Evolutionary conservation across 2,113 vertebrate genomes (phyloP).

Genomic region (Neomonachus schauinslandi): DNA sequence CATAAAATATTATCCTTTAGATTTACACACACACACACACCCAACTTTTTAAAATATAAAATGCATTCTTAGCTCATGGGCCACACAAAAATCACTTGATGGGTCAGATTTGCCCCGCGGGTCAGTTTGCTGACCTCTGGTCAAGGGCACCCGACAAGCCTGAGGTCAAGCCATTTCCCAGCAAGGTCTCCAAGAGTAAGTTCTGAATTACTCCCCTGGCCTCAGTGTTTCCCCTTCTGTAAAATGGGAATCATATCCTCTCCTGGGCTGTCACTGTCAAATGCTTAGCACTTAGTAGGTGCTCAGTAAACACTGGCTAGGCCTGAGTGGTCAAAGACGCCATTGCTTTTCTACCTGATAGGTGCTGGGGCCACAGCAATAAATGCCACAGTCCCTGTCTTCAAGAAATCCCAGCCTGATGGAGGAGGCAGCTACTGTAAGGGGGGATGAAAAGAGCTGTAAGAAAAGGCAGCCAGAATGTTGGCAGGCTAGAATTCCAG

Average conservation of each 20-base stretch:
- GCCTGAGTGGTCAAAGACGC: not conserved
- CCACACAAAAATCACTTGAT: not conserved
- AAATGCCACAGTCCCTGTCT: not conserved
- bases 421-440: not conserved
- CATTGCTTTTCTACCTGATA: not conserved
- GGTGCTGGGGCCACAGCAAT: not conserved
- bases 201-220: not conserved
- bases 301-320: not conserved
- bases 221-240: not conserved
- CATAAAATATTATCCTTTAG: not conserved
- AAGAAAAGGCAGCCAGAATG: not conserved
- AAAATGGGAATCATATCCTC: not conserved
- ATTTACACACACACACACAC: not conserved
- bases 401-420: not conserved
- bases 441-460: not conserved
- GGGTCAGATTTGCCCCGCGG: accelerated
- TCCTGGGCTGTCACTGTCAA: not conserved
- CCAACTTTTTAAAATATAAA: not conserved
- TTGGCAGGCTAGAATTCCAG: not conserved
- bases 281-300: not conserved
- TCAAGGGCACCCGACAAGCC: not conserved
- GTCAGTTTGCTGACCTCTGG: not conserved
- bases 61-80: not conserved
- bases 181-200: not conserved
- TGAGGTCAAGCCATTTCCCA: not conserved